Conservation (phyloP, 1,140 invertebrate species). For the Elymnias hypermnestra region DNA sequence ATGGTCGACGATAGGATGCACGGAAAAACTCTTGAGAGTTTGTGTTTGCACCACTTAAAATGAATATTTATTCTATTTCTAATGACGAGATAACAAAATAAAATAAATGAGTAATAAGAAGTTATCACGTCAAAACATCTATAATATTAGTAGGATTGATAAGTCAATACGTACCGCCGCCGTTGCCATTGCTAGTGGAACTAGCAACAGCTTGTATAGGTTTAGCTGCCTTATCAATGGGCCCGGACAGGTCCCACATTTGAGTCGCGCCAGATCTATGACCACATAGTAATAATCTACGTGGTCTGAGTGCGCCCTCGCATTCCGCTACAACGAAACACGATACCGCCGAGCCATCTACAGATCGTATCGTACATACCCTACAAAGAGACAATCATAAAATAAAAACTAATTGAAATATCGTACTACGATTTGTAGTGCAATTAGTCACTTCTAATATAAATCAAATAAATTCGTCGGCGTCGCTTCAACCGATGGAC, state of each 20-base stretch:
- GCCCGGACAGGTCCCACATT: slow-evolving; percentile 99
- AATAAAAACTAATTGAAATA: background rate
- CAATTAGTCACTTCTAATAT: too few species aligned
- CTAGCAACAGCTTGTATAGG: slow-evolving; percentile 41
- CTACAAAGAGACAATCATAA: slow-evolving; percentile 64
- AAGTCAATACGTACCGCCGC: background rate
- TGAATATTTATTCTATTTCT: too few species aligned
- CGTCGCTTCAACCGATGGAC: too few species aligned
- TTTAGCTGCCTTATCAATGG: slow-evolving; percentile 88
- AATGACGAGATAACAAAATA: too few species aligned
- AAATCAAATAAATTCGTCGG: too few species aligned
- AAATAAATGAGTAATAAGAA: too few species aligned
- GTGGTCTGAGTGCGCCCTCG: slow-evolving; percentile 93
- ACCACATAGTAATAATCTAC: slow-evolving; percentile 95
- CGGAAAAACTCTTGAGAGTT: too few species aligned
- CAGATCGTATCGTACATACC: slow-evolving; percentile 96
- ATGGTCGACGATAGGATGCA: too few species aligned
- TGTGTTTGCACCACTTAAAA: too few species aligned
- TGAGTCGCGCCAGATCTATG: slow-evolving; percentile 96
- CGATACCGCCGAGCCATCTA: slow-evolving; percentile 95
- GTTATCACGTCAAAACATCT: too few species aligned
- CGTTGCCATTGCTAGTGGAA: slow-evolving; percentile 11
- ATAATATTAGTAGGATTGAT: too few species aligned
- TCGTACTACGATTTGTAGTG: too few species aligned
- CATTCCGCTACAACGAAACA: slow-evolving; percentile 98